Conservation (phyloP, 1,140 invertebrate species). For the Uloborus diversus region DNA sequence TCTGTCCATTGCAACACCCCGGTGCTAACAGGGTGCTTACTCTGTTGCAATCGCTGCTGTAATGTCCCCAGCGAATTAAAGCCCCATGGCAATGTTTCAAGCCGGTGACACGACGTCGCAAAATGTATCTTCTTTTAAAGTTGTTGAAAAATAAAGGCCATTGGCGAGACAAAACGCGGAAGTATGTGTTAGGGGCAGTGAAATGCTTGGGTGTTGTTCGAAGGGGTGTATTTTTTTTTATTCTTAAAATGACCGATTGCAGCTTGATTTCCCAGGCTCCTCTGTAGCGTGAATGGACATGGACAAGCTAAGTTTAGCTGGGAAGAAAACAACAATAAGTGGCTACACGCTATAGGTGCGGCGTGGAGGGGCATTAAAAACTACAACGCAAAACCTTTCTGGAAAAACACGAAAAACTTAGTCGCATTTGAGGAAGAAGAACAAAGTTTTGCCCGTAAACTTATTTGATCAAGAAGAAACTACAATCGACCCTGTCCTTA, state of each 20-base stretch:
- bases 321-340: conserved; percentile 30
- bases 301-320: background rate
- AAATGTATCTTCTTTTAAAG: conserved; percentile 23
- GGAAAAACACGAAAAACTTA: conserved; percentile 52
- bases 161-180: conserved; percentile 10
- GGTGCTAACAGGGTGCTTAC: conserved; percentile 13
- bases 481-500: conserved; percentile 57
- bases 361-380: conserved; percentile 46
- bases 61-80: conserved; percentile 23
- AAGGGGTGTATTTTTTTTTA: background rate
- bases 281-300: conserved; percentile 47
- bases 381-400: conserved; percentile 41
- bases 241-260: conserved; percentile 18
- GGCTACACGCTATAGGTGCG: conserved; percentile 18
- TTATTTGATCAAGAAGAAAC: conserved; percentile 58
- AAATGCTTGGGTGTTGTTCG: background rate
- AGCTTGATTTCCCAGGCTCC: conserved; percentile 38
- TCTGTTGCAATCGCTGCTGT: background rate
- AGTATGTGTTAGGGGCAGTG: background rate
- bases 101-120: conserved; percentile 17
- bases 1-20: background rate
- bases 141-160: conserved; percentile 18
- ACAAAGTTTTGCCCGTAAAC: conserved; percentile 57
- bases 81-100: conserved; percentile 33
- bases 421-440: conserved; percentile 56